Base-by-base conservation (phyloP, 2,113 vertebrate species). In the Strix aluco region DNA sequence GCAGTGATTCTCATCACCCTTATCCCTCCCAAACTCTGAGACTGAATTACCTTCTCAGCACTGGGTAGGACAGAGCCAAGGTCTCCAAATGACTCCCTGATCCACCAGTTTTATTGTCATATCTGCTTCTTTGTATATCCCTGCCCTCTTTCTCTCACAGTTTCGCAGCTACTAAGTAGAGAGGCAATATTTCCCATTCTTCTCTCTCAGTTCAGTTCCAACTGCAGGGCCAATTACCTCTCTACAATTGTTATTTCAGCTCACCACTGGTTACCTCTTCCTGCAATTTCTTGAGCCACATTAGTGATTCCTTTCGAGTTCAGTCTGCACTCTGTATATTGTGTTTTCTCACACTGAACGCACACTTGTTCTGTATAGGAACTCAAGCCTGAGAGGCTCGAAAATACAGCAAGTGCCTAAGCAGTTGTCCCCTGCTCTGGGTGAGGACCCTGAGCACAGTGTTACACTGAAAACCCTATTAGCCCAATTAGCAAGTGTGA, bases 211-310 rank as follows among this genome's bases (percentile, higher is more conserved):
- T 81, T 86, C 80, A 91, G 61, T 51, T 92, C 52, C 63, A 88
- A 78, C 90, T 89, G 91, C 74, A 93, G 73, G 81, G 58, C 75
- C 34, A 96, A 94, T 94, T 95, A 94, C 89, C 47, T 84, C 84
- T 83, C 57, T 51, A 83, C 84, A 92, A 62, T 66, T 91, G 90
- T 93, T 89, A 92, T 92, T 96, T 71, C 81, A 95, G 70, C 44
- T 95, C 73, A 85, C 58, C 32, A 54, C 30, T 6, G 13, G 73
- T 87, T 96, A 91, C 57, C 74, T 15, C 2, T 57, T 88, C 87
- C 85, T 88, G 63, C 52, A 88, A 62, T 95, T 96, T 97, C 81
- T 91, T 89, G 51, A 97, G 52, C 38, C 78, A 90, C 70, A 49
- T 95, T 94, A 92, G 44, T 44, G 71, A 95, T 77, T 96, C 71